Evolutionary conservation across 1,140 invertebrate species (phyloP).

Genomic region (Caerostris darwini): DNA sequence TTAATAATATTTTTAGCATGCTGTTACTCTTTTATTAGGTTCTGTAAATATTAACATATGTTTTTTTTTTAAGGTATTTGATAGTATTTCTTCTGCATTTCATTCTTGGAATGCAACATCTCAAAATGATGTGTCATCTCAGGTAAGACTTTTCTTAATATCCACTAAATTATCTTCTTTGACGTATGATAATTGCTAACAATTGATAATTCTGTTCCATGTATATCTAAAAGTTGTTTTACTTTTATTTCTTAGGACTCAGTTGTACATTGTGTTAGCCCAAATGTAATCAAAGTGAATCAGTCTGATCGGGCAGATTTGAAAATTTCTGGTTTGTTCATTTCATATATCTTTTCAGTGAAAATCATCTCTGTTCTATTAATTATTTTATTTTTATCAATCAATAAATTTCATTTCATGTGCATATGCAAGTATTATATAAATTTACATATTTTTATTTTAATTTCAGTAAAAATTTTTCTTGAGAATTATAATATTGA

Average conservation of each 20-base stretch:
- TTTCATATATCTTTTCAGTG: no score
- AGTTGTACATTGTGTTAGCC: constrained; percentile 78
- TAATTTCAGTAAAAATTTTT: constrained; percentile 58
- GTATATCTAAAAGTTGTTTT: not conserved
- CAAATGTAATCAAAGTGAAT: constrained; percentile 79
- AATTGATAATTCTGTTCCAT: constrained; percentile 13
- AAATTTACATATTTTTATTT: not conserved
- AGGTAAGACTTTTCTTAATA: no score
- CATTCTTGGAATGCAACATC: constrained; percentile 80
- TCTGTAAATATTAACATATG: not conserved
- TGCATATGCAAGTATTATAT: not conserved
- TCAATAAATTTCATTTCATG: no score
- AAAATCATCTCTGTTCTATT: no score
- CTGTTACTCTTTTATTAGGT: not conserved
- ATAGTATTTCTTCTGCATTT: constrained; percentile 87
- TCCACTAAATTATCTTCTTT: no score
- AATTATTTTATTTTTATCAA: no score
- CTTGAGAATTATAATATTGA: constrained; percentile 19
- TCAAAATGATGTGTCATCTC: no score
- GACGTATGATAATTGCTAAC: no score
- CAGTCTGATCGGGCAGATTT: constrained; percentile 83
- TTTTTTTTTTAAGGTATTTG: constrained; percentile 84
- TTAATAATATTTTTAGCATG: not conserved
- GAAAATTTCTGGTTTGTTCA: constrained; percentile 82
- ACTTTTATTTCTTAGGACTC: not conserved